Conservation (phyloP, 2,797 vertebrate genomes). For the Valencia hispanica region DNA sequence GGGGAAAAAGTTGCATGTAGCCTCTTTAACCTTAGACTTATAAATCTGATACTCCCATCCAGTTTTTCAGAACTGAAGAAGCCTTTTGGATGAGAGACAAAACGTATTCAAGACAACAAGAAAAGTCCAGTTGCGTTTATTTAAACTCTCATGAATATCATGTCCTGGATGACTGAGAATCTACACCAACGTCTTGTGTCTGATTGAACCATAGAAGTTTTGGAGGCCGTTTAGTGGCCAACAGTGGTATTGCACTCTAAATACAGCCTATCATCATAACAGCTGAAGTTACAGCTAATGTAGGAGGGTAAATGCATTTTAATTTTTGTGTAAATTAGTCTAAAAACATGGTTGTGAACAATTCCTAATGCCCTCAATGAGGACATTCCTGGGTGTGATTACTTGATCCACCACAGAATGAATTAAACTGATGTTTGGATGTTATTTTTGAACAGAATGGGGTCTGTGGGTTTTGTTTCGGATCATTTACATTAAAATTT, state of each 20-base stretch:
- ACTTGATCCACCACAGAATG: slow-evolving; percentile 1
- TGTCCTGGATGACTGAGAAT: too few relatives aligned
- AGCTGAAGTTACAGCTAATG: too few relatives aligned
- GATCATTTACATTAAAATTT: not conserved
- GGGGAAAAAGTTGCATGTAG: too few relatives aligned
- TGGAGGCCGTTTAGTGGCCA: not conserved
- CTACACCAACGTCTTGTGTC: too few relatives aligned
- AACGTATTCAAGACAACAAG: too few relatives aligned
- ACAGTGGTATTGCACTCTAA: not conserved
- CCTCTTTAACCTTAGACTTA: too few relatives aligned
- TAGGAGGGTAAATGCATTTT: not conserved
- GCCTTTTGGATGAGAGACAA: too few relatives aligned
- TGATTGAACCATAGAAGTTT: too few relatives aligned
- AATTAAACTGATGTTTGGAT: slow-evolving; percentile 1
- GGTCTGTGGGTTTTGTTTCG: not conserved
- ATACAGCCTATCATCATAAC: not conserved
- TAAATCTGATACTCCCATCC: too few relatives aligned
- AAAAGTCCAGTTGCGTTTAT: too few relatives aligned
- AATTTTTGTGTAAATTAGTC: not conserved
- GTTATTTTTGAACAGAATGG: slow-evolving; percentile 18
- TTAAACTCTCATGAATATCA: too few relatives aligned
- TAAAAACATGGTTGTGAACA: not conserved
- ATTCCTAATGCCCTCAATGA: not conserved
- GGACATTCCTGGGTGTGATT: not conserved
- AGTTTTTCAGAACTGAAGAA: too few relatives aligned